Percentiles rank a stretch among this genome's conserved stretches.
Conservation (phyloP, 2,113 vertebrate species). For the Sphyrna mokarran region DNA sequence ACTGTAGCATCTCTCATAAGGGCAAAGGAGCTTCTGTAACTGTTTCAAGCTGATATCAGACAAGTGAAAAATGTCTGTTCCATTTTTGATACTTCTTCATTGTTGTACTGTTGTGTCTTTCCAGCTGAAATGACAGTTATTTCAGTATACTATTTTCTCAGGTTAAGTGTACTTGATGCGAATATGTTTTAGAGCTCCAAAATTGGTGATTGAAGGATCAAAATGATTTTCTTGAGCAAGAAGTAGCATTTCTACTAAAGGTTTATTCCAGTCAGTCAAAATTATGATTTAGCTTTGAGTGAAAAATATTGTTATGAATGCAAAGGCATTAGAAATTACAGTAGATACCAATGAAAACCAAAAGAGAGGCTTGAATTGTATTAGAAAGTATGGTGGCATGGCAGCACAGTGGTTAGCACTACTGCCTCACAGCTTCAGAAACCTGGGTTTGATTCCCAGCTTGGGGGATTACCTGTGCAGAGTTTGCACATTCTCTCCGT, state of each 20-base stretch:
- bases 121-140: not conserved
- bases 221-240: not conserved
- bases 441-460: no score
- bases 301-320: not conserved
- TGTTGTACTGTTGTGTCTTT: not conserved
- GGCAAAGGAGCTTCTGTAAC: not conserved
- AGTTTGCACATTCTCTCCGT: no score
- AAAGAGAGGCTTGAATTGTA: not conserved
- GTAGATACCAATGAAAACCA: not conserved
- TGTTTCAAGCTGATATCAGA: not conserved
- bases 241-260: not conserved
- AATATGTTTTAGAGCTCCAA: not conserved
- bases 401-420: no score
- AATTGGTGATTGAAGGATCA: not conserved
- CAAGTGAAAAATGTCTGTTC: slow-evolving; percentile 20
- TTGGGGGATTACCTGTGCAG: no score
- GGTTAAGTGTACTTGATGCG: not conserved
- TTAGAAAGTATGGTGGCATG: not conserved
- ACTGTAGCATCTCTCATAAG: not conserved
- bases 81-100: not conserved
- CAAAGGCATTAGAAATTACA: not conserved
- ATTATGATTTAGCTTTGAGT: not conserved
- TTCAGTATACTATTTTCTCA: not conserved
- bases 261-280: not conserved
- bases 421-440: no score